Evolutionary conservation across 2,797 vertebrate genomes (phyloP).

Genomic region (Gallinago solitaria): DNA sequence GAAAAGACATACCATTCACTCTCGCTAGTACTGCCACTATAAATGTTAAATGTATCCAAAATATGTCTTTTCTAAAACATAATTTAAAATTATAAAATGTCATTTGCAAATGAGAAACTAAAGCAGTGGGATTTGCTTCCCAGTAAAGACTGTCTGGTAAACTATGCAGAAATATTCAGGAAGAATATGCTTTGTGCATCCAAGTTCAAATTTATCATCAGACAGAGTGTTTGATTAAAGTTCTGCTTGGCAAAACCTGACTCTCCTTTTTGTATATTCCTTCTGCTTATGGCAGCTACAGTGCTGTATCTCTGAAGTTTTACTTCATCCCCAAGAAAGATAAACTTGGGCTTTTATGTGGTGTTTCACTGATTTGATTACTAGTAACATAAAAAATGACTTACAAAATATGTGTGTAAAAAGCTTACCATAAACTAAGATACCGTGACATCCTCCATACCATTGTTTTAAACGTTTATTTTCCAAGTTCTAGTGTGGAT

Average conservation of each 20-base stretch:
- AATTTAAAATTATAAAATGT: not conserved
- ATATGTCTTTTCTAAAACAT: not conserved
- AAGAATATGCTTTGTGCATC: not conserved
- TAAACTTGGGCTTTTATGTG: conserved; percentile 62
- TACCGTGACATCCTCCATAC: conserved; percentile 46
- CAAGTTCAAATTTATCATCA: conserved; percentile 1
- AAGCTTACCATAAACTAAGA: conserved; percentile 52
- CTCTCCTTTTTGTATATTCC: conserved; percentile 24
- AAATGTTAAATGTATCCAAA: not conserved
- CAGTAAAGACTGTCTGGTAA: not conserved
- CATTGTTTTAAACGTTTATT: conserved; percentile 51
- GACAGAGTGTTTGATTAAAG: conserved; percentile 6
- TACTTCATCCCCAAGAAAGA: conserved; percentile 25
- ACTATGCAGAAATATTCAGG: not conserved
- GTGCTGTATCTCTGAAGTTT: conserved; percentile 22
- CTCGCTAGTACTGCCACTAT: not conserved
- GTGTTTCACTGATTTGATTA: conserved; percentile 65
- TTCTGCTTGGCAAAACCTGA: not conserved
- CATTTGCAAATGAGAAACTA: not conserved
- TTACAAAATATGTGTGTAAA: conserved; percentile 48
- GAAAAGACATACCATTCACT: not conserved
- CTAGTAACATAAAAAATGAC: conserved; percentile 49
- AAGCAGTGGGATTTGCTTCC: not conserved
- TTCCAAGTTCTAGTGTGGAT: not conserved
- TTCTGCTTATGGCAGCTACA: not conserved